phyloP scores from a whole-genome alignment of 1,140 invertebrate species.

The Solenopsis invicta region DNA sequence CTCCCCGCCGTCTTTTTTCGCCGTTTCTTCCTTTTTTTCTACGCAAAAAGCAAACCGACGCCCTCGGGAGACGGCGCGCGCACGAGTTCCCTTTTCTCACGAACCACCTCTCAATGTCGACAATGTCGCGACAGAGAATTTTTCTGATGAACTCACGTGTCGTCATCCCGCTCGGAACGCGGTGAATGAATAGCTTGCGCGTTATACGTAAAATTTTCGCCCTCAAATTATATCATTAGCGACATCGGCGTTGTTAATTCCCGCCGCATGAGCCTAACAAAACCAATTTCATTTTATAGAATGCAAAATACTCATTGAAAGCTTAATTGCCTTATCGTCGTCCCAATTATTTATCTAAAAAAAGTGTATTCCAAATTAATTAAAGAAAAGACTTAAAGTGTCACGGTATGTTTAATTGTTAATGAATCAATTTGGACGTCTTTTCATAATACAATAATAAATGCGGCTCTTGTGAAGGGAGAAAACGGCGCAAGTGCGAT shows the following conservation, averaged over 20 bases:
- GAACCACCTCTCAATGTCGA: conserved; percentile 43
- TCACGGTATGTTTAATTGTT: neutral
- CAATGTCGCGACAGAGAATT: conserved; percentile 57
- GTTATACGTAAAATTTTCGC: conserved; percentile 15
- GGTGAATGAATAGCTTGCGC: conserved; percentile 24
- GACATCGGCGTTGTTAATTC: neutral
- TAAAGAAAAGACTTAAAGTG: neutral
- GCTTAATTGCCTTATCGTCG: neutral
- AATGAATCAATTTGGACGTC: neutral
- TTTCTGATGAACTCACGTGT: conserved; percentile 54
- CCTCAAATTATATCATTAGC: conserved; percentile 23
- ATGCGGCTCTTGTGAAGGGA: neutral
- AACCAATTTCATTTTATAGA: neutral
- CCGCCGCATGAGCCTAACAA: neutral
- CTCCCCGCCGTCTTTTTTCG: conserved; percentile 17
- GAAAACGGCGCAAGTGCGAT: neutral
- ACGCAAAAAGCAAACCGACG: conserved; percentile 51
- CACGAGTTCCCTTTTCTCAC: conserved; percentile 45
- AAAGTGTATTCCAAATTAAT: neutral
- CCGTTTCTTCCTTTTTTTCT: conserved; percentile 14
- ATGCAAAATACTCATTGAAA: neutral
- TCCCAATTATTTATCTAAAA: conserved; percentile 13
- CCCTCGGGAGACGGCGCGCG: conserved; percentile 22
- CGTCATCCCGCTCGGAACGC: neutral
- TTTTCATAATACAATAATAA: conserved; percentile 8